phyloP scores from a whole-genome alignment of 2,888 invertebrate species.

The Busseola fusca region DNA sequence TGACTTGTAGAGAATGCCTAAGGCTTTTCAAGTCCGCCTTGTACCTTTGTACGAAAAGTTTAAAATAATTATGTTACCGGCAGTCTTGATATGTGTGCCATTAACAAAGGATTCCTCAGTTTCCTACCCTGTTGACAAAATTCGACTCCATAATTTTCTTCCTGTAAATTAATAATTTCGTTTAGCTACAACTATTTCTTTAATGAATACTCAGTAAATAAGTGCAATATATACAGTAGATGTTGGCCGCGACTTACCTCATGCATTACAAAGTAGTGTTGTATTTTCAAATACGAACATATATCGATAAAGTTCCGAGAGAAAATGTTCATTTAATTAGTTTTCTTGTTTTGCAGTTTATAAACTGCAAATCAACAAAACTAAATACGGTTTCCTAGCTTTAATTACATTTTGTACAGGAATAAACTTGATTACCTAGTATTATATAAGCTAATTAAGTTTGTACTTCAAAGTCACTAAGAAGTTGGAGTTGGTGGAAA shows the following conservation, averaged over 20 bases:
- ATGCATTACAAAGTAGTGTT: slow-evolving; percentile 48
- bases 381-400: slow-evolving; percentile 35
- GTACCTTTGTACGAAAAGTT: too few species aligned
- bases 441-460: slow-evolving; percentile 12
- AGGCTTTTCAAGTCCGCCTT: too few species aligned
- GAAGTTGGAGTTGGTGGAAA: slow-evolving; percentile 12
- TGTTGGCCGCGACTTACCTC: slow-evolving; percentile 23
- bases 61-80: neutral
- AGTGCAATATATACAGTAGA: slow-evolving; percentile 34
- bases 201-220: slow-evolving; percentile 29
- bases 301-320: slow-evolving; percentile 51
- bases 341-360: slow-evolving; percentile 41
- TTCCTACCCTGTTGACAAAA: neutral
- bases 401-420: slow-evolving; percentile 33
- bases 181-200: neutral
- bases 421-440: slow-evolving; percentile 12
- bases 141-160: neutral
- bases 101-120: neutral
- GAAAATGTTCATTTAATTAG: slow-evolving; percentile 54
- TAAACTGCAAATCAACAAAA: too few species aligned
- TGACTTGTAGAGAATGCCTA: too few species aligned
- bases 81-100: neutral
- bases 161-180: neutral
- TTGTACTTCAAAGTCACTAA: neutral
- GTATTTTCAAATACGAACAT: slow-evolving; percentile 46